These are phyloP conservation scores for Pogonocherus hispidulus DNA, from an alignment of 2,888 invertebrate species.

Conservation along the genomic window DNA sequence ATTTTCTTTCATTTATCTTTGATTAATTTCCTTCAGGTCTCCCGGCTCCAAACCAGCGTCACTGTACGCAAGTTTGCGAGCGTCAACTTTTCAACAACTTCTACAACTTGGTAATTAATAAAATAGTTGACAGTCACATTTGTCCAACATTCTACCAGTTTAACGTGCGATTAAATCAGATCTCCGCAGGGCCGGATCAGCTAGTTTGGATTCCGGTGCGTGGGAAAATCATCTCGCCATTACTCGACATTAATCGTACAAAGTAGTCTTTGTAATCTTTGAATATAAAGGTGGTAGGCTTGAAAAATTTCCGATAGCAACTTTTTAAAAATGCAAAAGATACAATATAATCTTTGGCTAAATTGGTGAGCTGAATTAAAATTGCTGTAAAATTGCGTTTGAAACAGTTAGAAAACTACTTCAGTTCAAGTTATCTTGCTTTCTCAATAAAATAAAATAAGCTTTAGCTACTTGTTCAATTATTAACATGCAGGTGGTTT, in stretches of 20 bases:
- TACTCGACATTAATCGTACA: background rate
- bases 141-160: slow-evolving; percentile 43
- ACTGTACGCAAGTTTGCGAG: slow-evolving; percentile 19
- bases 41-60: slow-evolving; percentile 11
- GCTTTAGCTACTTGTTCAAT: too few relatives aligned
- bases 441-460: too few relatives aligned
- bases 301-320: too few relatives aligned
- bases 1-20: slow-evolving; percentile 1
- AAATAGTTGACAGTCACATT: slow-evolving; percentile 44
- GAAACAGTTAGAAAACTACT: too few relatives aligned
- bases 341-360: too few relatives aligned
- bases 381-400: too few relatives aligned
- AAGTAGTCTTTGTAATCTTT: too few relatives aligned
- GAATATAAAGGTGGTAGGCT: too few relatives aligned
- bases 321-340: too few relatives aligned
- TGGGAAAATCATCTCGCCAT: background rate
- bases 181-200: slow-evolving; percentile 9
- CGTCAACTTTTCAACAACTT: slow-evolving; percentile 39
- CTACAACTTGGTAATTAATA: slow-evolving; percentile 42
- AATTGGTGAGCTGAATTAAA: too few relatives aligned
- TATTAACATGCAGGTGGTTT: too few relatives aligned
- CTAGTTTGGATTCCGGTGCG: background rate
- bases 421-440: too few relatives aligned
- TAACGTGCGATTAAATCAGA: slow-evolving; percentile 43
- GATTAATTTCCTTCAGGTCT: background rate